Base-by-base conservation (phyloP, 2,888 invertebrate species). In the Dasypolia templi region DNA sequence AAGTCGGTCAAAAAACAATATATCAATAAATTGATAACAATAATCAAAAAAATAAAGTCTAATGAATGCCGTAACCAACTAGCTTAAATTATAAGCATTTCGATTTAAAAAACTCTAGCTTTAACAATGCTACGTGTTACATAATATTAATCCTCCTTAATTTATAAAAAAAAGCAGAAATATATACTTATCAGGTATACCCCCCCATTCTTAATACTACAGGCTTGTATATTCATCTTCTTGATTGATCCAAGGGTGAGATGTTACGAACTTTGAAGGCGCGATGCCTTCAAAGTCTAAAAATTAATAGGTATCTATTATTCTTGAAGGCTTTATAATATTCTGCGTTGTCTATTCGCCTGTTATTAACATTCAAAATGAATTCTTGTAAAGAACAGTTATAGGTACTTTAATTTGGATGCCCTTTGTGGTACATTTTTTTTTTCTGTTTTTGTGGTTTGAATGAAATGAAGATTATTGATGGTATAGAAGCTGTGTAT, bases 251-350 rank as follows among this genome's bases (percentile, higher is more conserved):
- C 73, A 56, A 61, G 71, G 71, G 71, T 66, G 51, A 39, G 39
- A 55, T 59, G 55, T 84, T 67, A 81, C 70, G 69, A 83, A 83
- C 70, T 81, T 84, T 72, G 63, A 59, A 53, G 58, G 49, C 55
- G 61, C 42, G n/a, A n/a, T n/a, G n/a, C n/a, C n/a, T n/a, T n/a
- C n/a, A n/a, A n/a, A n/a, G n/a, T 77, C 59, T 77, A 69, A 77
- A 80, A 72, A 84, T 72, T 77, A 84, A 84, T 78, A 78, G 58
- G 69, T 75, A 84, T 72, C 85, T 75, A 72, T 81, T 80, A 80
- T 77, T 85, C 77, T 81, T 62, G 71, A 71, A 84, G 78, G 67
- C 67, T 68, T 58, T 61, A 67, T 68, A 81, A 72, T 75, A 58
- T 72, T 72, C 66, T 51, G 17, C 56, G 44, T 67, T 72, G 73